A percentile compares a stretch with the other conserved stretches of the same genome.
Conservation (phyloP, 2,113 vertebrate genomes). For the Tetrao urogallus region DNA sequence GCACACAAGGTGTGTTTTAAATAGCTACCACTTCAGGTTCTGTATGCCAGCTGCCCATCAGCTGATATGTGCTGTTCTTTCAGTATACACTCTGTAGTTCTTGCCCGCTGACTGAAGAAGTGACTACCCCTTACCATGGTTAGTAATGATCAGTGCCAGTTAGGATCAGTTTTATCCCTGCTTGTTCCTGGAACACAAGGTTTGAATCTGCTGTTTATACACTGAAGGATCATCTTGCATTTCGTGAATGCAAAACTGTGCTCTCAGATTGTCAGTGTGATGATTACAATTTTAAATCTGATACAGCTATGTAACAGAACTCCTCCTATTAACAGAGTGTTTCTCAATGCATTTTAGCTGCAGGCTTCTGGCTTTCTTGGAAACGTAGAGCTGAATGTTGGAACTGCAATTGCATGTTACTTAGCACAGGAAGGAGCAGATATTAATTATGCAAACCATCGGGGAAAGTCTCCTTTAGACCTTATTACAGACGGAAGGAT, state of each 20-base stretch:
- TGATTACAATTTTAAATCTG: neutral
- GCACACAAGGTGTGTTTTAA: neutral
- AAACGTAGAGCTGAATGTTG: constrained; percentile 85
- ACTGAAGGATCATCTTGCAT: neutral
- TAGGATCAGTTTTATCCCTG: neutral
- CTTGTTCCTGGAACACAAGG: neutral
- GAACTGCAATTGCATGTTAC: constrained; percentile 90
- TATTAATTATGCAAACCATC: constrained; percentile 92
- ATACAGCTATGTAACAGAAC: neutral
- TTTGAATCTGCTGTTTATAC: neutral
- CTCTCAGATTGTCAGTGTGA: neutral
- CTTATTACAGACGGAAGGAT: constrained; percentile 84
- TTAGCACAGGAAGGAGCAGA: constrained; percentile 94
- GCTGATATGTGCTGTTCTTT: neutral
- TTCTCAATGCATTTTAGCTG: constrained; percentile 76
- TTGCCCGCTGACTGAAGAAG: neutral
- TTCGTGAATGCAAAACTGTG: neutral
- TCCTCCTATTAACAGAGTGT: neutral
- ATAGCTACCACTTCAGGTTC: neutral
- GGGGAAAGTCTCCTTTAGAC: constrained; percentile 92
- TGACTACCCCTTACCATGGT: neutral
- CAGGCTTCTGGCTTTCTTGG: constrained; percentile 88
- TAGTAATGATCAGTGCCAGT: neutral
- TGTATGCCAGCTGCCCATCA: neutral
- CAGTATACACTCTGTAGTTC: neutral